Conservation (phyloP, 2,888 invertebrate species). For the Drosophila falleni region DNA sequence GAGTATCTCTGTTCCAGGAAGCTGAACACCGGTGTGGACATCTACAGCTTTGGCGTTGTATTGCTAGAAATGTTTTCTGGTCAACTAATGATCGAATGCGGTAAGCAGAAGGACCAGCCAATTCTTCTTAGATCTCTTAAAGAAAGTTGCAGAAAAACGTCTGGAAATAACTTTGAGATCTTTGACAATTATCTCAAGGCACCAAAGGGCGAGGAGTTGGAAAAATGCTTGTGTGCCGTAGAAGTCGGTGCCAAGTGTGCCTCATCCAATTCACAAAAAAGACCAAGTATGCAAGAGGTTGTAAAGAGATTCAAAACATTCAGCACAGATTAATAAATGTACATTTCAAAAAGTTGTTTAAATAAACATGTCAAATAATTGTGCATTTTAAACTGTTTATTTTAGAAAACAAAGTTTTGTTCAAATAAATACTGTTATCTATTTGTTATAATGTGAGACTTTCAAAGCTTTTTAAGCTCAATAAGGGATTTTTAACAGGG, state of each 20-base stretch:
- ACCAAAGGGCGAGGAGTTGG: slow-evolving; percentile 70
- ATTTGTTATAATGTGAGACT: background rate
- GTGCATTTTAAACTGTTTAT: background rate
- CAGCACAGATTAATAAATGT: slow-evolving; percentile 34
- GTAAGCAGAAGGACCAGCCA: slow-evolving; percentile 44
- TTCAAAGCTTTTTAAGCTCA: background rate
- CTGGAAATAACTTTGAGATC: slow-evolving; percentile 79
- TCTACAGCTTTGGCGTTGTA: slow-evolving; percentile 97
- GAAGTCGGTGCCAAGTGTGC: slow-evolving; percentile 90
- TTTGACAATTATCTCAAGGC: slow-evolving; percentile 85
- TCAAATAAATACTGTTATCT: background rate
- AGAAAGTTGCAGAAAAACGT: slow-evolving; percentile 43
- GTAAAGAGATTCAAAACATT: slow-evolving; percentile 84
- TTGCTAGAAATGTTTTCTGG: slow-evolving; percentile 93
- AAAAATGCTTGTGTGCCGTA: slow-evolving; percentile 88
- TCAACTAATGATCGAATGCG: slow-evolving; percentile 66
- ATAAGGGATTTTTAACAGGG: background rate
- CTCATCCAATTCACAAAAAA: slow-evolving; percentile 87
- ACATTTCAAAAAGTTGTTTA: background rate
- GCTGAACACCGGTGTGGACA: slow-evolving; percentile 96
- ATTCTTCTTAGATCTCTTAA: slow-evolving; percentile 57
- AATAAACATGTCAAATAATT: background rate
- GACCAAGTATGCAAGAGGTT: slow-evolving; percentile 90
- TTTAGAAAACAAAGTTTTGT: background rate
- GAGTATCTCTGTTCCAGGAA: slow-evolving; percentile 93